Base-by-base conservation (phyloP, 2,113 vertebrate genomes). In the Cricetomys ansorgei region DNA sequence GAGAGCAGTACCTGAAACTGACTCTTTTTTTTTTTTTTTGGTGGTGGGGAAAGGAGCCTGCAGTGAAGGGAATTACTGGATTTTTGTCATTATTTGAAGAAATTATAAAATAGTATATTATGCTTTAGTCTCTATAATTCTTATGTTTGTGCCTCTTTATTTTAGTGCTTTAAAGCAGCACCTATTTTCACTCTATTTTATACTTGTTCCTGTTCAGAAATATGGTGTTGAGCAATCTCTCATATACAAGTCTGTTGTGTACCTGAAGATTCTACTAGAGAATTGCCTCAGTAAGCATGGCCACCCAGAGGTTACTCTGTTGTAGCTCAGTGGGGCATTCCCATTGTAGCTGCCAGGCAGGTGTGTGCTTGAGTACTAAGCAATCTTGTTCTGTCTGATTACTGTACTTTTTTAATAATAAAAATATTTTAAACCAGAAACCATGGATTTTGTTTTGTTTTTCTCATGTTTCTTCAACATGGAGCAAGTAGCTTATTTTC, bases 371-470 rank as follows among this genome's bases (percentile, higher is more conserved):
- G 80, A 89, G 62, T 93, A 96, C 64, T 96, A 96, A 95, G 69
- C 45, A 83, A 96, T 93, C 43, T 87, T 96, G 87, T 96, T 93
- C 45, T 81, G 62, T 96, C 89, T 91, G 23, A 94, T 93, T 93
- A 92, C 91, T 94, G 80, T 97, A 84, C 43, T 79, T 95, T 96
- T 97, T 96, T 94, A 92, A 84, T 96, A 97, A 97, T 96, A 97
- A 97, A 96, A 97, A 75, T 94, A 89, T 92, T 95, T 96, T 95
- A 97, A 97, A 92, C 75, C 73, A 94, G n/a, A 95, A 93, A 94
- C 45, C 27, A 45, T 88, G 72, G 25, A 34, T 94, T 79, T 75
- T 92, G 92, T 88, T 70, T 96, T 89, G 15, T 96, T 89, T 87
- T 92, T 45, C 43, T 87, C 65, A 93, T 72, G 48, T 94, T 96